Conservation (phyloP, 2,113 vertebrate species). For the Hemicordylus capensis region DNA sequence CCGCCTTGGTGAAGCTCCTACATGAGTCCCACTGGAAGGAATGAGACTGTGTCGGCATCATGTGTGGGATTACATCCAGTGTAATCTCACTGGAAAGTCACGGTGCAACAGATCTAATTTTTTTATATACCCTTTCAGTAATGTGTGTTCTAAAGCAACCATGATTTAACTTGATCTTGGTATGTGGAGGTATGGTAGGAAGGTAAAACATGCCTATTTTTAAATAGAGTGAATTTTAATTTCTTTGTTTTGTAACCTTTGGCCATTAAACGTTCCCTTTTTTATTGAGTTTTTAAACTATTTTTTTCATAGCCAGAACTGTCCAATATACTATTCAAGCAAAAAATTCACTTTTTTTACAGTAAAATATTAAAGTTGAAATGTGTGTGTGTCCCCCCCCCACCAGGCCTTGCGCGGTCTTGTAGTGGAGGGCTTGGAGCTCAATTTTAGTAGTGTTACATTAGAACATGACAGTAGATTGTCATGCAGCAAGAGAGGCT, state of each 20-base stretch:
- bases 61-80: conserved; percentile 55
- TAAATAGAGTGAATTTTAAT: conserved; percentile 67
- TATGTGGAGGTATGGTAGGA: conserved; percentile 66
- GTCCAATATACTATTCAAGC: conserved; percentile 43
- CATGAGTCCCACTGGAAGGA: not conserved
- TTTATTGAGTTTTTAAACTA: conserved; percentile 60
- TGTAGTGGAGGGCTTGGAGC: not conserved
- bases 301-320: conserved; percentile 64
- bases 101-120: conserved; percentile 56
- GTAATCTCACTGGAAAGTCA: conserved; percentile 49
- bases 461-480: not conserved
- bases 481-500: not conserved
- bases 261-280: conserved; percentile 56
- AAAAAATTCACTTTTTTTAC: conserved; percentile 41
- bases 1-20: not conserved
- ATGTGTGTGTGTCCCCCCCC: conserved; percentile 2
- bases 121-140: conserved; percentile 61
- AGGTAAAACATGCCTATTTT: conserved; percentile 66
- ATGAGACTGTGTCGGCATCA: conserved; percentile 27
- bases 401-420: not conserved
- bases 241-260: conserved; percentile 66
- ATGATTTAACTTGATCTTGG: conserved; percentile 71
- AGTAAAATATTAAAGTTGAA: conserved; percentile 51
- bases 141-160: conserved; percentile 63
- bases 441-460: not conserved